Evolutionary conservation across 2,797 vertebrate genomes (phyloP).

Genomic region (Leucoraja ocellata): DNA sequence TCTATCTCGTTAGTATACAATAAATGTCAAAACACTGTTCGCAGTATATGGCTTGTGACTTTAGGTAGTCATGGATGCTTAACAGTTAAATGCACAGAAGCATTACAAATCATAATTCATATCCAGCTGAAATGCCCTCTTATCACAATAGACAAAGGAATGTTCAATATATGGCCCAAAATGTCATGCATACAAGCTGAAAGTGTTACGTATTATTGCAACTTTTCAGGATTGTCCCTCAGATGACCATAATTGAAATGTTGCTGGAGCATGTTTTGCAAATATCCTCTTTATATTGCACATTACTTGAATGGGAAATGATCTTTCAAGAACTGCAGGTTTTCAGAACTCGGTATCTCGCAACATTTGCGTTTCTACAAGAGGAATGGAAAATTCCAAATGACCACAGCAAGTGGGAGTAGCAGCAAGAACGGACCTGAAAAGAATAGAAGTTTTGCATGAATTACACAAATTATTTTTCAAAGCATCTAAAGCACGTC

Average conservation of each 20-base stretch:
- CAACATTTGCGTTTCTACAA: not conserved
- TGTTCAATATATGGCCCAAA: not conserved
- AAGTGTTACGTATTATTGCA: not conserved
- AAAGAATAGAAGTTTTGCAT: not conserved
- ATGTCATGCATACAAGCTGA: not conserved
- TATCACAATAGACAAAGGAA: not conserved
- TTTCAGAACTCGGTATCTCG: not conserved
- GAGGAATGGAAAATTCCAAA: not conserved
- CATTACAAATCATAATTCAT: not conserved
- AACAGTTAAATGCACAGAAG: not conserved
- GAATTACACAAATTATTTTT: not conserved
- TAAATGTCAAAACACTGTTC: not conserved
- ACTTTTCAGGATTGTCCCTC: not conserved
- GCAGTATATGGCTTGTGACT: too few relatives aligned
- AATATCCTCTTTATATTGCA: not conserved
- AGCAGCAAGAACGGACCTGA: not conserved
- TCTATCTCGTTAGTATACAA: too few relatives aligned
- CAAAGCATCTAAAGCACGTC: not conserved
- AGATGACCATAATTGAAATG: not conserved
- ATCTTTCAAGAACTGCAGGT: not conserved
- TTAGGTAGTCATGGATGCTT: not conserved
- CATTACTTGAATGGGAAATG: not conserved
- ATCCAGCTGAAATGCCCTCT: not conserved
- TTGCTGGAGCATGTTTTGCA: not conserved
- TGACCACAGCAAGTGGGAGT: not conserved